A percentile compares a stretch with the other conserved stretches of the same genome.
Evolutionary conservation across 1,140 invertebrate genomes (phyloP).

Genomic region (Platyscapa corneri): DNA sequence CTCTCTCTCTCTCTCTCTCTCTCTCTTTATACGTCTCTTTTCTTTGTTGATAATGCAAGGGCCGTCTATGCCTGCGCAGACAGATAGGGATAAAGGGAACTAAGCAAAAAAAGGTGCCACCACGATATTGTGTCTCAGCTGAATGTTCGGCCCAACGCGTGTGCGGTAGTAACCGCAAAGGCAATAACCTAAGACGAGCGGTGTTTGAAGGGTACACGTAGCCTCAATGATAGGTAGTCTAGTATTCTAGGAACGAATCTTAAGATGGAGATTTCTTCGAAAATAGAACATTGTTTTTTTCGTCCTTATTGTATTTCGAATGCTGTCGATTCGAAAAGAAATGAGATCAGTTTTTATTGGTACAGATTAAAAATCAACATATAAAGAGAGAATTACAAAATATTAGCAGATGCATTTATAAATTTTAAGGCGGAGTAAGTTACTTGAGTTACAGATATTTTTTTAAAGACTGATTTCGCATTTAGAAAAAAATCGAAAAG

Average conservation of each 20-base stretch:
- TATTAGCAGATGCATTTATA: too few relatives aligned
- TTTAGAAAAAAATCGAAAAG: too few relatives aligned
- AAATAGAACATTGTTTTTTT: not conserved
- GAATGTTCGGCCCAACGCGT: not conserved
- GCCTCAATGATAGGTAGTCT: not conserved
- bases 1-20: not conserved
- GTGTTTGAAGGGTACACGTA: not conserved
- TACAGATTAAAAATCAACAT: not conserved
- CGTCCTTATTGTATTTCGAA: not conserved
- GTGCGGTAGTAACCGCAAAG: not conserved
- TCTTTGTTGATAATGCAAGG: not conserved
- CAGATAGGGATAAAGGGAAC: not conserved
- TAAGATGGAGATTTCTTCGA: not conserved
- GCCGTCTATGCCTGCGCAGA: not conserved
- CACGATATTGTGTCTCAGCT: not conserved
- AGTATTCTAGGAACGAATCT: not conserved
- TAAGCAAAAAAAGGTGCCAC: not conserved
- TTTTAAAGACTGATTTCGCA: too few relatives aligned
- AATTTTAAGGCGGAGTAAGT: too few relatives aligned
- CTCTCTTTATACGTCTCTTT: not conserved
- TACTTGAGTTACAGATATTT: too few relatives aligned
- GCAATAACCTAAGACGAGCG: slow-evolving; percentile 9
- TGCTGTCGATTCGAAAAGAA: not conserved
- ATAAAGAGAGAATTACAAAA: too few relatives aligned
- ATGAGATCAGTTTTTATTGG: not conserved